A percentile compares a stretch with the other conserved stretches of the same genome.
Evolutionary conservation across 2,888 invertebrate genomes (phyloP).

Genomic region (Graphium colonna): DNA sequence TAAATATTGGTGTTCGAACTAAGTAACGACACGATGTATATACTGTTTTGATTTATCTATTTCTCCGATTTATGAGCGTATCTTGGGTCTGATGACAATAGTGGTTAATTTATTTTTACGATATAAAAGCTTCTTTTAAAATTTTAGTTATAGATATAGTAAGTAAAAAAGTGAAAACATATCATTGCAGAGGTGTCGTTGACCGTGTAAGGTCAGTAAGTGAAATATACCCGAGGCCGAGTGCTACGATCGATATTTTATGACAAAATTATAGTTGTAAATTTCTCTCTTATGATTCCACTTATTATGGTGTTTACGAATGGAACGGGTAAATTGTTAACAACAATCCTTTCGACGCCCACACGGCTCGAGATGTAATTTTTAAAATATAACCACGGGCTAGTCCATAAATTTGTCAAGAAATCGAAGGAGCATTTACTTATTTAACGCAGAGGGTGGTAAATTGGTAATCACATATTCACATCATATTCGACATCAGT

Average conservation of each 20-base stretch:
- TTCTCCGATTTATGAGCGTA: no score
- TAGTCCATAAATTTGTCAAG: slow-evolving; percentile 11
- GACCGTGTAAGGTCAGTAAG: slow-evolving; percentile 5
- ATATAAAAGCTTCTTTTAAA: no score
- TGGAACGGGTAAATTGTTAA: slow-evolving; percentile 16
- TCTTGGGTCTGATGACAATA: no score
- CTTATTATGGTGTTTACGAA: slow-evolving; percentile 16
- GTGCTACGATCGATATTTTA: slow-evolving; percentile 15
- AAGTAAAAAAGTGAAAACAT: slow-evolving; percentile 42
- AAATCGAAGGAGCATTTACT: not conserved
- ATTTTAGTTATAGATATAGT: no score
- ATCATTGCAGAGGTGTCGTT: slow-evolving; percentile 4
- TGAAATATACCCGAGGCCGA: not conserved
- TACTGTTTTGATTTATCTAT: no score
- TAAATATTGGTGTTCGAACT: no score
- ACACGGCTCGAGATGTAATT: slow-evolving; percentile 17
- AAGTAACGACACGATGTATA: no score
- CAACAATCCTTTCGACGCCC: slow-evolving; percentile 20
- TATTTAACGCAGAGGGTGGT: slow-evolving; percentile 7
- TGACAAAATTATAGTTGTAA: slow-evolving; percentile 21
- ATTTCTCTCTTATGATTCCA: slow-evolving; percentile 14
- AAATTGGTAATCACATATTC: not conserved
- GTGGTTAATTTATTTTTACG: no score
- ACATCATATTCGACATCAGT: not conserved
- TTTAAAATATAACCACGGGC: slow-evolving; percentile 19